Base-by-base conservation (phyloP, 2,888 invertebrate species). In the Drosophila fungiperda region DNA sequence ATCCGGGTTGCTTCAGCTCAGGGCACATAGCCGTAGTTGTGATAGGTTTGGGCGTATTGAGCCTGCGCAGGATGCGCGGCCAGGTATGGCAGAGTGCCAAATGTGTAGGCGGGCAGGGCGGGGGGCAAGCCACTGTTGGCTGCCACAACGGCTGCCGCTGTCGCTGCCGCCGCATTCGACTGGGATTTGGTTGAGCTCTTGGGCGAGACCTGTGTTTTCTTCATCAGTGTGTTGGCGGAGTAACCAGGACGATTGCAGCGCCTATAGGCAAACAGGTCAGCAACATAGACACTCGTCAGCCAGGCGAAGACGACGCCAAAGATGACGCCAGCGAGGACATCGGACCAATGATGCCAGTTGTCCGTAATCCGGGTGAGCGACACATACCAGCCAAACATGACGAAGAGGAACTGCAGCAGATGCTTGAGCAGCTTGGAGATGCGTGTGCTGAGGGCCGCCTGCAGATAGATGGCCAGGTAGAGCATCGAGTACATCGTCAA, bases 391-490 rank as follows among this genome's bases (percentile, higher is more conserved):
- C 91, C 92, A 55, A 90, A 83, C 90, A 91, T 90, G 5, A 92
- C 82, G 59, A 91, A 91, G 29, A 90, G 79, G 48, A 92, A 92
- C 78, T 99, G 99, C 59, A 98, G 93, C 20, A 96, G 95, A 91
- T 98, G 98, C 71, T 96, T 96, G 23, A 98, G 93, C 61, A 99
- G 94, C 91, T 96, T 96, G 54, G 97, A 96, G 35, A 96, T 96
- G 63, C 95, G 95, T 95, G 97, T 97, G 26, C 95, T 96, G 92
- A 98, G 94, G 36, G 97, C 95, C 50, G 96, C 95, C 91, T 99
- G 98, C n/a, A 99, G 94, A 92, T 98, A 99, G 78, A 97, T 97
- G 90, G 95, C 95, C 87, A 97, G 95, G 93, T 97, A 98, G 53
- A 97, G 92, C 97, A 97, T 97, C 42, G 96, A 95, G 90, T 96